Evolutionary conservation across 92 coral and sea anemone genomes (phyloP), one percentile per base, ranked within the genome.

Genomic region (Scolanthus callimorphus): DNA sequence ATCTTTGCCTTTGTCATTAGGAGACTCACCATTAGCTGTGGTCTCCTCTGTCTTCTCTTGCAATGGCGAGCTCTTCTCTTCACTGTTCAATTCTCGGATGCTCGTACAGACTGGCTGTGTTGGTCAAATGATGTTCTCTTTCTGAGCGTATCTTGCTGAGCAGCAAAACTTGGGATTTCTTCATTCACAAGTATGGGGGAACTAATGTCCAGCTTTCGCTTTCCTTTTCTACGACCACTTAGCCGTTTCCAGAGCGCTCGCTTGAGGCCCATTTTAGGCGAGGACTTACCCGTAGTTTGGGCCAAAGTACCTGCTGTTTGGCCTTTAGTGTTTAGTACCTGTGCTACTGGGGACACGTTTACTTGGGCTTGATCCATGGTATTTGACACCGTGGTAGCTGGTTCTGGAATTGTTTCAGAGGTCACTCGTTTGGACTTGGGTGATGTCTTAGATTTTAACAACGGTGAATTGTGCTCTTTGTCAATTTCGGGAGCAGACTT

Each of bases 191-290:
- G 53, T 11, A 88, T 80, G 0, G 96, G 96, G 1, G 78, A 79
- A 51, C 96, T 88, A 20, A 88, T 88, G 41, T 88, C 96, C 31
- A 88, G 46, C 20, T 70, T 88, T 23, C 79, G 69, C 13, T 81
- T 85, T 24, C 73, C 62, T 57, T 83, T 88, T 52, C 79, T 70
- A 17, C 81, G 71, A 1, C 89, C 85, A 9, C 89, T 80, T 23
- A 88, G 69, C 47, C 82, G 74, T 34, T 73, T 85, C 96, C 86
- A 82, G 31, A 81, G 55, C 2, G 89, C 96, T 53, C 71, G 56
- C 62, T 77, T 88, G 15, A 88, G 61, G 21, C 85, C 76, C 3
- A 85, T 77, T 37, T 76, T 81, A 21, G 81, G 78, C 46, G 68
- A 73, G 23, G 79, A 56, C 17, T 39, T 37, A 41, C 71, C 80